Percentiles rank a stretch among this genome's conserved stretches.
These are phyloP conservation scores for Drosophila gaucha DNA, from an alignment of 2,888 invertebrate species.

Conservation along the genomic window DNA sequence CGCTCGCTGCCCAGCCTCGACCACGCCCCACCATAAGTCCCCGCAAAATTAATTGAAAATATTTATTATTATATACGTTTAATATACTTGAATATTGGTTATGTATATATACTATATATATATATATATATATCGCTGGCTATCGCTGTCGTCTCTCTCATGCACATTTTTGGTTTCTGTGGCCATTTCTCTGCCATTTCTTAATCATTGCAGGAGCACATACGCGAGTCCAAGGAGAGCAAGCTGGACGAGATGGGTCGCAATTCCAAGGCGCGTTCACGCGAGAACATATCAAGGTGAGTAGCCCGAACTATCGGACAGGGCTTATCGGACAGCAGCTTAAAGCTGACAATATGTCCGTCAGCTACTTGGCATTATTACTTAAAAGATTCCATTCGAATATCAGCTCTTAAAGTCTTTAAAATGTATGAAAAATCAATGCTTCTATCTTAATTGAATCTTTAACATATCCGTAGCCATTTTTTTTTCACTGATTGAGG, in stretches of 20 bases:
- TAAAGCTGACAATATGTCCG: too few species aligned
- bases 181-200: conserved; percentile 42
- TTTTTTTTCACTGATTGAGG: not conserved
- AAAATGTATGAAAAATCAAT: too few species aligned
- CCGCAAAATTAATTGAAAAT: conserved; percentile 67
- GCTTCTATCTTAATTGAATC: not conserved
- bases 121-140: conserved; percentile 6
- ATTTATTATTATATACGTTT: conserved; percentile 68
- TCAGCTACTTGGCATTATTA: too few species aligned
- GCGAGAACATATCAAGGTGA: conserved; percentile 83
- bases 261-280: conserved; percentile 84
- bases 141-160: conserved; percentile 26
- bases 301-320: conserved; percentile 18
- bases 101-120: not conserved
- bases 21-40: not conserved
- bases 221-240: conserved; percentile 92
- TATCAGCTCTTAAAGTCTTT: too few species aligned
- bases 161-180: conserved; percentile 35
- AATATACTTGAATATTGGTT: conserved; percentile 30
- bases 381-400: too few species aligned
- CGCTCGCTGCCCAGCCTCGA: not conserved
- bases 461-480: too few species aligned
- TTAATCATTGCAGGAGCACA: conserved; percentile 87
- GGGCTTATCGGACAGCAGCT: not conserved
- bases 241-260: conserved; percentile 89